Percentiles rank a stretch among this genome's conserved stretches.
These are phyloP conservation scores for Pterobdella sp. DNA, from an alignment of 2,888 invertebrate genomes.

Conservation along the genomic window DNA sequence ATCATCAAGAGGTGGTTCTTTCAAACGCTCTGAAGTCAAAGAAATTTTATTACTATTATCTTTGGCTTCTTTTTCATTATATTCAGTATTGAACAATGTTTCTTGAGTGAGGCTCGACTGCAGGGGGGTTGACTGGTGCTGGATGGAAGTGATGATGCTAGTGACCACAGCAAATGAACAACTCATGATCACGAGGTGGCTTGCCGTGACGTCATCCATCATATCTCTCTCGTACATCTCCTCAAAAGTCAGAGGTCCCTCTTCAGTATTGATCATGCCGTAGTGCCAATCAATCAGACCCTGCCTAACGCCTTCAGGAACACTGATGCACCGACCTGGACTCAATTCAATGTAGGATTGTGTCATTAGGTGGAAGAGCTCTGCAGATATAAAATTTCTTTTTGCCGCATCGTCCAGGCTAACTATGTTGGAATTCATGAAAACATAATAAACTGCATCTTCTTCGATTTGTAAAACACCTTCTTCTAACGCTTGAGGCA, in stretches of 20 bases:
- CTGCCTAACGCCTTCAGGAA: slow-evolving; percentile 13
- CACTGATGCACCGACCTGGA: neutral
- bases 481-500: slow-evolving; percentile 13
- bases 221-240: slow-evolving; percentile 18
- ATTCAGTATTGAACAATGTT: neutral
- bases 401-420: slow-evolving; percentile 9
- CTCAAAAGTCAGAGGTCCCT: slow-evolving; percentile 17
- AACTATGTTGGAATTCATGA: slow-evolving; percentile 3
- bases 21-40: neutral
- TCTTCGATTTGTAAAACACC: slow-evolving; percentile 13
- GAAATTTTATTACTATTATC: neutral
- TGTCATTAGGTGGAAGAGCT: slow-evolving; percentile 14
- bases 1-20: too few relatives aligned
- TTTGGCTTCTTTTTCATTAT: neutral
- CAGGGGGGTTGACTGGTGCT: slow-evolving; percentile 24
- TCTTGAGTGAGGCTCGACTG: neutral
- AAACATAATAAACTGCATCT: slow-evolving; percentile 12
- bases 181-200: slow-evolving; percentile 9
- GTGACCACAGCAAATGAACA: slow-evolving; percentile 24
- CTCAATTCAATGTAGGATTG: slow-evolving; percentile 1
- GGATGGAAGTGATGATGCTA: slow-evolving; percentile 22
- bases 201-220: slow-evolving; percentile 17
- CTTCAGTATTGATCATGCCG: neutral
- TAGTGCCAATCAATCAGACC: slow-evolving; percentile 2
- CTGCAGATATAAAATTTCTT: neutral